Base-by-base conservation (phyloP, 2,797 vertebrate species). In the Brachymystax lenok region DNA sequence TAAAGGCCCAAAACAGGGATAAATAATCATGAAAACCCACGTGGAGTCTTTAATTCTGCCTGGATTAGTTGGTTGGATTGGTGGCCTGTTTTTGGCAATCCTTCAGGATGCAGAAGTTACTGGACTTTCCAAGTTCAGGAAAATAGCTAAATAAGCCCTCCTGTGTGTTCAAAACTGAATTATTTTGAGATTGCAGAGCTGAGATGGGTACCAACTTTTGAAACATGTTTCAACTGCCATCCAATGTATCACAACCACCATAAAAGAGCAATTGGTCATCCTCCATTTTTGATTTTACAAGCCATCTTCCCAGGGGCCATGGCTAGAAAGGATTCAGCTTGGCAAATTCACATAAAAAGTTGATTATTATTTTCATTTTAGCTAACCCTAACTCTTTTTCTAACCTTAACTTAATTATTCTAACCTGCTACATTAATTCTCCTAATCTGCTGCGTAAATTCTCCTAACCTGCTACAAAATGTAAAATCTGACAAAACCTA, bases 1-100 rank as follows among this genome's bases (percentile, higher is more conserved):
- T 56, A 63, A 27, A 71, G 86, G 74, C 77, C 17, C 6, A 75
- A 82, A 90, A 89, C 80, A 83, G 6, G 88, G 86, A 88, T 91
- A 77, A 90, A 83, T 0, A 24, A 89, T 80, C 87, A 67, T 79
- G 77, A 80, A 82, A 88, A 87, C 79, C 82, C 56, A 79, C 21
- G 8, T 27, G 67, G 63, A 69, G 69, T 28, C 76, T 76, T 87
- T 78, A 83, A 84, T 77, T 77, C 74, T 82, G 52, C 59, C 71
- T 66, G 76, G 87, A 88, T 91, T 89, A 82, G 17, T 61, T 69
- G 46, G 16, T 61, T 61, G 21, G 77, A 71, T 75, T 59, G 64
- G 72, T 17, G 54, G 64, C 69, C 73, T 63, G 30, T 72, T 14
- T 3, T 5, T 24, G 46, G 72, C 59, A 69, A 46, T 66, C 59